These are phyloP conservation scores for Drosophila ironensis DNA, from an alignment of 1,140 invertebrate species.

Conservation along the genomic window DNA sequence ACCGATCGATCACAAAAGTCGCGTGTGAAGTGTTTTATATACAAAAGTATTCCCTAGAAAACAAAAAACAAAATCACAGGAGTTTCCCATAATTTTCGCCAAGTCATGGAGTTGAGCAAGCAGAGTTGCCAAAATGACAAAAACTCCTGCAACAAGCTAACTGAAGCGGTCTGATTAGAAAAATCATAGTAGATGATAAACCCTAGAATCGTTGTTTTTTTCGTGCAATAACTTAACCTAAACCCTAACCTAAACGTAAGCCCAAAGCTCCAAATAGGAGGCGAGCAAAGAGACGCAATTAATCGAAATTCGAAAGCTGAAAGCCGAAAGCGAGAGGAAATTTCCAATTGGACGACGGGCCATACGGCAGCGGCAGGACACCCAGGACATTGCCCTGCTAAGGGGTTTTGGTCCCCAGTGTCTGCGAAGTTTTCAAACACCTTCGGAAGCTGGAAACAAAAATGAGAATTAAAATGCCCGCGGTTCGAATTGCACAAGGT, in stretches of 20 bases:
- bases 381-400: conserved; percentile 40
- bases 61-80: not conserved
- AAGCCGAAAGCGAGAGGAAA: not conserved
- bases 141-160: conserved; percentile 31
- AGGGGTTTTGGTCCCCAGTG: conserved; percentile 53
- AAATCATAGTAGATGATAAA: not conserved
- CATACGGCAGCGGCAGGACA: conserved; percentile 3
- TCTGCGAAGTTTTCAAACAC: conserved; percentile 54
- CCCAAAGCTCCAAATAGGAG: not conserved
- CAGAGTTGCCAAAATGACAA: conserved; percentile 23
- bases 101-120: conserved; percentile 14
- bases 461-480: conserved; percentile 98
- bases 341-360: not conserved
- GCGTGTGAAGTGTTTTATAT: conserved; percentile 27
- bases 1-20: not conserved
- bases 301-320: not conserved
- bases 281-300: not conserved
- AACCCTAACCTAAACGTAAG: not conserved
- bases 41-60: too few species aligned
- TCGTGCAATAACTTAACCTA: conserved; percentile 10
- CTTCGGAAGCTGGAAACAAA: conserved; percentile 83
- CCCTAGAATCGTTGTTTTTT: conserved; percentile 20
- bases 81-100: too few species aligned
- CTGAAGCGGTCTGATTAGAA: conserved; percentile 31
- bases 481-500: conserved; percentile 96